Conservation (phyloP, 1,140 invertebrate genomes). For the Drusus annulatus region DNA sequence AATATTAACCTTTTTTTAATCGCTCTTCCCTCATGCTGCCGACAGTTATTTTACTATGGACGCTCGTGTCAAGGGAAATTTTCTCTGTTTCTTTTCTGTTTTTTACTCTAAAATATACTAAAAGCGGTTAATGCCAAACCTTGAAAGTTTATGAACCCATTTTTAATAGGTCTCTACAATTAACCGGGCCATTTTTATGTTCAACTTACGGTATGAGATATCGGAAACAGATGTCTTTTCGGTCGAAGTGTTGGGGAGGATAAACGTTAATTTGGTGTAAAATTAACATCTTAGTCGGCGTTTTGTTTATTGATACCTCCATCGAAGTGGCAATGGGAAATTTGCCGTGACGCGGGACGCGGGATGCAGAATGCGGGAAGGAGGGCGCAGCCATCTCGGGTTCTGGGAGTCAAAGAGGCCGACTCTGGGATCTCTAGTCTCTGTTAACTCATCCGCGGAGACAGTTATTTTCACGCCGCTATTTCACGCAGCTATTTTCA, state of each 20-base stretch:
- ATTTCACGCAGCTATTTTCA: neutral
- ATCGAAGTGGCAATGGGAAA: conserved; percentile 7
- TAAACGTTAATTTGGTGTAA: conserved; percentile 56
- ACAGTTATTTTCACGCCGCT: neutral
- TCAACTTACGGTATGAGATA: conserved; percentile 34
- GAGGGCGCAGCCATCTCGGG: conserved; percentile 5
- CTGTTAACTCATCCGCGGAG: conserved; percentile 25
- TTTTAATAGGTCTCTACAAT: neutral
- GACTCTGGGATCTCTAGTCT: neutral
- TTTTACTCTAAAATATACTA: no score
- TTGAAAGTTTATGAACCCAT: no score
- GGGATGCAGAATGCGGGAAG: no score
- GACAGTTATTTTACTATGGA: no score
- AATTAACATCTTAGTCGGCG: conserved; percentile 52
- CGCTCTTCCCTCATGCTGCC: no score
- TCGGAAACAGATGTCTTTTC: conserved; percentile 44
- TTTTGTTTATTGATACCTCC: conserved; percentile 28
- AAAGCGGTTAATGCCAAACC: no score
- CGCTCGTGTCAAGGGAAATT: no score
- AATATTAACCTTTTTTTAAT: no score
- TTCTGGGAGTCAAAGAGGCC: conserved; percentile 17
- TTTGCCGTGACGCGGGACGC: conserved; percentile 6
- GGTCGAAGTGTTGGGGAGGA: conserved; percentile 9
- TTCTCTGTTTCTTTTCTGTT: no score
- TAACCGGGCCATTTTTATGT: neutral